phyloP scores from a whole-genome alignment of 2,888 invertebrate genomes.

The Toxonevra muliebris region DNA sequence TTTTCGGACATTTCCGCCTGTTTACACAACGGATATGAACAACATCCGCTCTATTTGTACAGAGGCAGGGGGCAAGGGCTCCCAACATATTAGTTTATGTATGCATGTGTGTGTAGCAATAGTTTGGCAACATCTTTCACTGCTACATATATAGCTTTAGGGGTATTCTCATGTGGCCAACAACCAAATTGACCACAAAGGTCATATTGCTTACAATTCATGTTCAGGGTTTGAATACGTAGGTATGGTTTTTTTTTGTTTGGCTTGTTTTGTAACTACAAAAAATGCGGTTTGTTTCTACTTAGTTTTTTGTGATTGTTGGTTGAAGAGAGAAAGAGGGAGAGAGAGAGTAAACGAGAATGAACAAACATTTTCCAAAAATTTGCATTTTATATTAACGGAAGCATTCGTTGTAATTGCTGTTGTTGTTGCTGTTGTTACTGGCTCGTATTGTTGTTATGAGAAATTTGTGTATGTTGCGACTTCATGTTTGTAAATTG shows the following conservation, averaged over 20 bases:
- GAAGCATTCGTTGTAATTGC: conserved; percentile 54
- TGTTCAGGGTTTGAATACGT: not conserved
- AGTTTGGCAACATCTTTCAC: not conserved
- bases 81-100: conserved; percentile 47
- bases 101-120: conserved; percentile 12
- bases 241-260: too few relatives aligned
- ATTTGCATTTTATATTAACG: conserved; percentile 60
- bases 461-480: not conserved
- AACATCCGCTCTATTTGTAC: conserved; percentile 57
- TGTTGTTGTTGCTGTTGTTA: conserved; percentile 8
- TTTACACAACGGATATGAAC: conserved; percentile 60
- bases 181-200: conserved; percentile 34
- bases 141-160: conserved; percentile 38
- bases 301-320: not conserved
- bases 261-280: too few relatives aligned
- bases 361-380: not conserved
- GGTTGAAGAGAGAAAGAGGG: not conserved
- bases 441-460: not conserved
- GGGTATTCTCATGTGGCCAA: conserved; percentile 13
- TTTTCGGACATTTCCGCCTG: conserved; percentile 56
- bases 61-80: too few relatives aligned
- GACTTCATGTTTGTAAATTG: too few relatives aligned
- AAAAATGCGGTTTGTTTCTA: too few relatives aligned
- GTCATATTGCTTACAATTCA: conserved; percentile 23
- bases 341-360: not conserved